Evolutionary conservation across 1,140 invertebrate genomes (phyloP).

Genomic region (Vanessa atalanta): DNA sequence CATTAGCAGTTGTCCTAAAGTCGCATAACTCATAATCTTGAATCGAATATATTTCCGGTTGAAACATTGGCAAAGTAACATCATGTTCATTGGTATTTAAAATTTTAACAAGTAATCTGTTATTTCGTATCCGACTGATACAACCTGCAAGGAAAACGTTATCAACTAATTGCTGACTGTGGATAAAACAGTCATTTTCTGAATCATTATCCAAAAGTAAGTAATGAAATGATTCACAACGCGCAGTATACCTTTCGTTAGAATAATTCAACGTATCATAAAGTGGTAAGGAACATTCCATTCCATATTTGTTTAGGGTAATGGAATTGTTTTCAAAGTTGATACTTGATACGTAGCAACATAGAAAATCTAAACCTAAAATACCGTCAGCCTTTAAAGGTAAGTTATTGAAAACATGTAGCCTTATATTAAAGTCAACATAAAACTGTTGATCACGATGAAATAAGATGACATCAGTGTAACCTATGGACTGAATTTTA

Average conservation of each 20-base stretch:
- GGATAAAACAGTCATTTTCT: not conserved
- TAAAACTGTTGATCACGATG: not conserved
- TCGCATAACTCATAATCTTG: conserved; percentile 16
- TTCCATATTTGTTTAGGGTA: conserved; percentile 1
- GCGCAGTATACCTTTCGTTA: not conserved
- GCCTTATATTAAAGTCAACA: conserved; percentile 36
- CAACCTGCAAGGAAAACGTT: not conserved
- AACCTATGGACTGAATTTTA: conserved; percentile 41
- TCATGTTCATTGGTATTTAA: conserved; percentile 19
- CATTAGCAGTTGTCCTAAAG: conserved; percentile 1
- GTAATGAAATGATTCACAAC: conserved; percentile 17
- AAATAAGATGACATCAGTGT: conserved; percentile 14
- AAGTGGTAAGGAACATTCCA: not conserved
- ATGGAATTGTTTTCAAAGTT: conserved; percentile 2
- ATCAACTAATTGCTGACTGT: not conserved
- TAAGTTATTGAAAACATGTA: conserved; percentile 44
- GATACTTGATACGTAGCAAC: not conserved
- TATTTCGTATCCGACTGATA: conserved; percentile 6
- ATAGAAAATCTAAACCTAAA: conserved; percentile 20
- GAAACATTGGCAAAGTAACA: conserved; percentile 24
- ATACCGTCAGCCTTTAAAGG: conserved; percentile 34
- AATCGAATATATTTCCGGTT: conserved; percentile 17
- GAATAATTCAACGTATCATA: conserved; percentile 1
- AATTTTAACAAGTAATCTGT: conserved; percentile 23
- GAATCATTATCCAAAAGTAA: conserved; percentile 3